Evolutionary conservation across 2,113 vertebrate species (phyloP).

Genomic region (Alethe diademata): DNA sequence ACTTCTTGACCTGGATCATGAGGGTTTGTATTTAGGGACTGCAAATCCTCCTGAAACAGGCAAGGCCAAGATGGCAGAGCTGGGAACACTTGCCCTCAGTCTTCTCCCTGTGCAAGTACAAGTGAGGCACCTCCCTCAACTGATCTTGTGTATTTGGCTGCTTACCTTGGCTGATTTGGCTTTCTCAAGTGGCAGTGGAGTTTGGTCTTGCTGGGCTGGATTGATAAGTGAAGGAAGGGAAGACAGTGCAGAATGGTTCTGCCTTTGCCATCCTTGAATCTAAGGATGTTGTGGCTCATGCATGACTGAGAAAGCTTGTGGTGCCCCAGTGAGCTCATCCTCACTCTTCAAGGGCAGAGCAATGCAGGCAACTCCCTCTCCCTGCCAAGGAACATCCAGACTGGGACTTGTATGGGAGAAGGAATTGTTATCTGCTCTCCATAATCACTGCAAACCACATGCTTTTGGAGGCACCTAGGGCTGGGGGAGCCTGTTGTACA

Average conservation of each 20-base stretch:
- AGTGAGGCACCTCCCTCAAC: neutral
- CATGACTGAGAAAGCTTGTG: rapidly evolving
- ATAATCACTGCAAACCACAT: neutral
- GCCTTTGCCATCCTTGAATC: neutral
- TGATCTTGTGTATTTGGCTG: neutral
- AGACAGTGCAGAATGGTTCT: neutral
- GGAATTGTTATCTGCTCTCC: neutral
- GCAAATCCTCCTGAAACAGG: neutral
- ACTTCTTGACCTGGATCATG: neutral
- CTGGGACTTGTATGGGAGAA: neutral
- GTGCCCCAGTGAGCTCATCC: neutral
- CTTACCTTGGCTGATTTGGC: neutral
- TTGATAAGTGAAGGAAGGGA: neutral
- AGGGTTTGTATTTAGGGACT: neutral
- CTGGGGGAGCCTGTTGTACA: neutral
- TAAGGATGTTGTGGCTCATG: neutral
- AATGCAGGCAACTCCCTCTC: neutral
- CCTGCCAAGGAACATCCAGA: neutral
- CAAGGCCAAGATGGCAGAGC: neutral
- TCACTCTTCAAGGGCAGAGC: neutral
- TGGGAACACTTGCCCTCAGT: neutral
- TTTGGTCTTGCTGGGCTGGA: neutral
- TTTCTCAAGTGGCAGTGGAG: neutral
- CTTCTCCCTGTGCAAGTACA: neutral
- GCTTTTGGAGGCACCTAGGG: neutral